phyloP scores from a whole-genome alignment of 1,140 invertebrate species.

The Orchestia grillus region DNA sequence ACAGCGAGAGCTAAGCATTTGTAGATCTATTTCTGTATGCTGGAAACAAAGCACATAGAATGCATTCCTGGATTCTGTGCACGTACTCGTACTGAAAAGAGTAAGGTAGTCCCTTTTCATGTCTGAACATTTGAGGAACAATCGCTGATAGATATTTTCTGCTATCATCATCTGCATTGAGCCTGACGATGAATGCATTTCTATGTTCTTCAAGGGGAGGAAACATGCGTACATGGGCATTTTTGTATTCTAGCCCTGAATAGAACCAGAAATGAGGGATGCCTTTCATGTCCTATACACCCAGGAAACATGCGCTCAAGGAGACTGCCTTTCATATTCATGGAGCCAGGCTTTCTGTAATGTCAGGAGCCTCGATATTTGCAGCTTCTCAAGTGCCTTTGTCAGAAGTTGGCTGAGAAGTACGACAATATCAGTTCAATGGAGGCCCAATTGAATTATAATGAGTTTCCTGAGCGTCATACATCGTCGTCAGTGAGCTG shows the following conservation, averaged over 20 bases:
- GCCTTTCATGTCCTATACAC: neutral
- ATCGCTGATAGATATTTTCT: neutral
- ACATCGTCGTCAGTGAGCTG: neutral
- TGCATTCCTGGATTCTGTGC: no score
- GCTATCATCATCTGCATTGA: neutral
- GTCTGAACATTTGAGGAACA: neutral
- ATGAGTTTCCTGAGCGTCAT: neutral
- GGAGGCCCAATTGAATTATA: conserved; percentile 7
- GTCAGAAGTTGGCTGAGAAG: conserved; percentile 6
- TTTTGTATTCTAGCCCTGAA: neutral
- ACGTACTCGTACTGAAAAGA: no score
- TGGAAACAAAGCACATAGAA: no score
- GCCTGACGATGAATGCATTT: neutral
- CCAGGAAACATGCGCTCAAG: neutral
- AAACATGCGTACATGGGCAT: neutral
- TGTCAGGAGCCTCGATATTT: neutral
- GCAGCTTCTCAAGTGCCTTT: conserved; percentile 6
- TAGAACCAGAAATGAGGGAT: neutral
- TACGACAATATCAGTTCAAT: neutral
- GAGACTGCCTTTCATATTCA: neutral
- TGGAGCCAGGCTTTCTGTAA: neutral
- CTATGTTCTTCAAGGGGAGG: neutral
- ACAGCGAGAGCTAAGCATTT: no score
- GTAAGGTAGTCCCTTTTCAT: neutral
- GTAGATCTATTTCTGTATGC: no score